Base-by-base conservation (phyloP, 2,797 vertebrate genomes). In the Rhinoraja longicauda region DNA sequence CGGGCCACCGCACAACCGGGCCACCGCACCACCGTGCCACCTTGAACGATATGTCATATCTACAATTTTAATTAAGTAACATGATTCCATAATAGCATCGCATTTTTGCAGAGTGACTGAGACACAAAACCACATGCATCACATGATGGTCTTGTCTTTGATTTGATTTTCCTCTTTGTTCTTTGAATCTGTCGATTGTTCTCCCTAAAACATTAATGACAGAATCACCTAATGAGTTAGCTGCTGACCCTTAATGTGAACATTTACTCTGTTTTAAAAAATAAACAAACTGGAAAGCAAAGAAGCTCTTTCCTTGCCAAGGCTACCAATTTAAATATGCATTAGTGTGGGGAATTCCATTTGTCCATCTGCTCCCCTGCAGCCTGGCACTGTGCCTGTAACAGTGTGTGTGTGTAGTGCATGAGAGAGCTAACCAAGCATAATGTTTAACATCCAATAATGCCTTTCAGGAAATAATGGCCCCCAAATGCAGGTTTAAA, bases 281-380 rank as follows among this genome's bases (percentile, higher is more conserved):
- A 29, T 57, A 82, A 77, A 77, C 8, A 88, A 32, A 64, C 32
- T 88, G 84, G 59, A 67, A 88, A 67, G 84, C 7, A 67, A 88
- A 19, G 84, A 32, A 64, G 32, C n/a, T 32, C 84, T 67, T 36
- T n/a, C n/a, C 36, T n/a, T 88, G 84, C 84, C 62, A 88, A 64
- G n/a, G 84, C n/a, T 67, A 64, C 84, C 62, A 36, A 67, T 36
- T 32, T 88, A 88, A 88, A 88, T 88, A 19, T 64, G 21, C 84
- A 88, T 88, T 67, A 88, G 59, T 88, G 84, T 36, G 17, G 62
- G n/a, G 62, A 67, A 88, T 88, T 88, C 62, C 84, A 88, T 88
- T 88, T 67, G 59, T 67, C 64, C 13, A 32, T 36, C 84, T 64
- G 8, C n/a, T 88, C 84, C 62, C 84, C 84, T 88, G 84, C 84